Evolutionary conservation across 2,113 vertebrate species (phyloP).

Genomic region (Apus apus): DNA sequence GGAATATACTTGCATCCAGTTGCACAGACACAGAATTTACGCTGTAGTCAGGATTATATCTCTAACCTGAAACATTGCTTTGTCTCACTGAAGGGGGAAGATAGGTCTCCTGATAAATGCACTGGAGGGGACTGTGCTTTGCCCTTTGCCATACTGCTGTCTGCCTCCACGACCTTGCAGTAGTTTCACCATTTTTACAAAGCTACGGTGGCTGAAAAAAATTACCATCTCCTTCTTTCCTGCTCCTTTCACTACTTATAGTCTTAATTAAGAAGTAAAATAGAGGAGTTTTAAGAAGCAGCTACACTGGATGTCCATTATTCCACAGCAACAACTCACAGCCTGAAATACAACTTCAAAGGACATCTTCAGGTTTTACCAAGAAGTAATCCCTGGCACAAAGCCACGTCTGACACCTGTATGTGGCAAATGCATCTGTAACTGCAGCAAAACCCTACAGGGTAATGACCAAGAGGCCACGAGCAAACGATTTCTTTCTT

Average conservation of each 20-base stretch:
- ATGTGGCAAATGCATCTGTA: constrained; percentile 18
- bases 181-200: neutral
- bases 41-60: neutral
- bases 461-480: neutral
- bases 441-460: neutral
- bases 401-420: neutral
- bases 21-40: neutral
- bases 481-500: neutral
- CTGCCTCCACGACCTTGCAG: neutral
- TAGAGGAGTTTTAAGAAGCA: neutral
- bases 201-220: neutral
- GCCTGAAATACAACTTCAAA: neutral
- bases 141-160: neutral
- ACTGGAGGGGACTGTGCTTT: neutral
- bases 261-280: neutral
- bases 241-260: neutral
- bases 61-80: constrained; percentile 12
- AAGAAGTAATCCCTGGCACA: neutral
- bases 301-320: neutral
- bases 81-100: constrained; percentile 2
- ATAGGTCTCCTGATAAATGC: neutral
- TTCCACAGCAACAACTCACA: neutral
- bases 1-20: neutral
- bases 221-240: neutral
- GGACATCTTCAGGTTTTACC: neutral